These are phyloP conservation scores for Lithophane ornitopus DNA, from an alignment of 2,888 invertebrate genomes.

Conservation along the genomic window DNA sequence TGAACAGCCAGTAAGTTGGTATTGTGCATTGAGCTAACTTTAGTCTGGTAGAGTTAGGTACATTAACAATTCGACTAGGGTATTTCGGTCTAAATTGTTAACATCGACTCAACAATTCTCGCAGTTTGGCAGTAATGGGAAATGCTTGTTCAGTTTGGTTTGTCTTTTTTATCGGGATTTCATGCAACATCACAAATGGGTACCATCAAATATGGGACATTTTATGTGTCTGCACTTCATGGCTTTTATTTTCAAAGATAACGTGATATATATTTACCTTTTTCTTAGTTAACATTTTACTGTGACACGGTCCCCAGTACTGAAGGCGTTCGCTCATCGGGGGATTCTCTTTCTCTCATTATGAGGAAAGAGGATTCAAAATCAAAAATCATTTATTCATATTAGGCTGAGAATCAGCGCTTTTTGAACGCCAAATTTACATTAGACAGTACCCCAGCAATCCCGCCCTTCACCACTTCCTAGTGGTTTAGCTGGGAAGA, in stretches of 20 bases:
- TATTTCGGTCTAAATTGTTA: conserved; percentile 11
- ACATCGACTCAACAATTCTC: not conserved
- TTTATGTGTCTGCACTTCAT: not conserved
- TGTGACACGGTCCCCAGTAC: not conserved
- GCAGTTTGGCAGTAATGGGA: not conserved
- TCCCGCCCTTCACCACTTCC: no score
- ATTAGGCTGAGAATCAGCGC: no score
- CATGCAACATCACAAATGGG: not conserved
- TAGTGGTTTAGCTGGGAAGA: no score
- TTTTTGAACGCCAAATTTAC: no score
- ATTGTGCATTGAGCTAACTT: not conserved
- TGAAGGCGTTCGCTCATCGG: not conserved
- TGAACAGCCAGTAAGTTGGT: not conserved
- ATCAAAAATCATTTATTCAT: not conserved
- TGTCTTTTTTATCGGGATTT: not conserved
- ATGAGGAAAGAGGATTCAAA: not conserved
- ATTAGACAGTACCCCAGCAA: no score
- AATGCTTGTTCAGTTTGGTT: conserved; percentile 19
- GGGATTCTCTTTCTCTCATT: no score
- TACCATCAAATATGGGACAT: not conserved
- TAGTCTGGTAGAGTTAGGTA: conserved; percentile 10
- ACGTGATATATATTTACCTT: not conserved
- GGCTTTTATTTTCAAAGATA: conserved; percentile 2
- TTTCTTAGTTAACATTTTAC: not conserved
- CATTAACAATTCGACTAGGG: not conserved